Percentiles rank a stretch among this genome's conserved stretches.
Evolutionary conservation across 2,797 vertebrate species (phyloP).

Genomic region (Anableps anableps): DNA sequence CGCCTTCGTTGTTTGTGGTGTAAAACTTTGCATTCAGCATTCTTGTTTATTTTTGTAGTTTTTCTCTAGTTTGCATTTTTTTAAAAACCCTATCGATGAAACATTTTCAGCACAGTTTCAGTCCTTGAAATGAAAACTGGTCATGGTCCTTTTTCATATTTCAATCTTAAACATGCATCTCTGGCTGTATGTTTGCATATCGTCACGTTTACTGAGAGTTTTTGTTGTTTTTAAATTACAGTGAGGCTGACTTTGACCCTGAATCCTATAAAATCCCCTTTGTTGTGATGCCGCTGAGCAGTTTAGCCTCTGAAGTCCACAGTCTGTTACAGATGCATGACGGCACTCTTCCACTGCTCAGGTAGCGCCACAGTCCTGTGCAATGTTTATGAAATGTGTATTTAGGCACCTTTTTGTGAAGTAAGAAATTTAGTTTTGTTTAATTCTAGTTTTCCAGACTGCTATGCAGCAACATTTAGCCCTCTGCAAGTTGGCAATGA

Average conservation of each 20-base stretch:
- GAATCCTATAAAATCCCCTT: constrained; percentile 94
- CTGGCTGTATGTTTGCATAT: too few relatives aligned
- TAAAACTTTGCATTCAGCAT: too few relatives aligned
- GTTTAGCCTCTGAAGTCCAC: constrained; percentile 92
- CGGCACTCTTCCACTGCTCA: constrained; percentile 93
- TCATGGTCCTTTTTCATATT: neutral
- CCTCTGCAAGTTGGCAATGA: constrained; percentile 84
- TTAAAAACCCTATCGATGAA: too few relatives aligned
- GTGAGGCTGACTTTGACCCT: constrained; percentile 96
- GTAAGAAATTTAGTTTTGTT: neutral
- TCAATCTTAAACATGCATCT: too few relatives aligned
- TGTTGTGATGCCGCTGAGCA: constrained; percentile 90
- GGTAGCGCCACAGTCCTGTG: constrained; percentile 73
- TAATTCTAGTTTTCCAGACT: constrained; percentile 90
- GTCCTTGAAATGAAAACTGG: neutral
- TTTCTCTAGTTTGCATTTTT: too few relatives aligned
- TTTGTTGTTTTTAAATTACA: constrained; percentile 53
- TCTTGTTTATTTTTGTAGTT: too few relatives aligned
- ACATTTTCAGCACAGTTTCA: too few relatives aligned
- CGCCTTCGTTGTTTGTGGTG: too few relatives aligned
- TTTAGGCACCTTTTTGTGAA: neutral
- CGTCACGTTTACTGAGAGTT: neutral
- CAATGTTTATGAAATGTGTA: accelerated
- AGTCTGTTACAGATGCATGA: constrained; percentile 93
- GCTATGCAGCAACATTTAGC: constrained; percentile 90